Base-by-base conservation (phyloP, 2,888 invertebrate genomes). In the Rapana venosa region DNA sequence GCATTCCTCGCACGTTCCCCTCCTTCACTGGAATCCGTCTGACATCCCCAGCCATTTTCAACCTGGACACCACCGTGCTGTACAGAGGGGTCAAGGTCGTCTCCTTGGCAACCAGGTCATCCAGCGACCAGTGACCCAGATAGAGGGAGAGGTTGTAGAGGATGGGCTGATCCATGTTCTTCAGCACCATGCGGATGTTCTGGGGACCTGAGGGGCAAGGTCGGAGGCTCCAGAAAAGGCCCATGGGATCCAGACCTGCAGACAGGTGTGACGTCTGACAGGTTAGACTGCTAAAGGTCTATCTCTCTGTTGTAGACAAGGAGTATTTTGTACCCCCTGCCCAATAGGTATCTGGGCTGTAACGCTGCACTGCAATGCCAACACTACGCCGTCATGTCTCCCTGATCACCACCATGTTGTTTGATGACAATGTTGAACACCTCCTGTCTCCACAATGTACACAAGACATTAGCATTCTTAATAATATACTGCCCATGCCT, bases 241-340 rank as follows among this genome's bases (percentile, higher is more conserved):
- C 95, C 94, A 94, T 94, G 20, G 94, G 93, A 35, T 95, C 93
- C 22, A 93, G 90, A 47, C 95, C 95, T 94, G 74, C 22, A 47
- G 2, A 47, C 47, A 5, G 47, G 47, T 47, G 47, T 47, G 47
- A 47, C 2, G 47, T 5, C 4, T 47, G 47, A 8, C 2, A 5
- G 47, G 47, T 47, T 47, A 47, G 47, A 47, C 2, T 47, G 47
- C 47, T 8, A 47, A 2, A 47, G 47, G 4, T 47, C 47, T 8
- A 2, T 47, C 47, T 47, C 47, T 47, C 47, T 5, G 47, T 8
- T 47, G 47, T 8, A 47, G 8, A 47, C 47, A 8, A 8, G 47
- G 47, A 47, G 4, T 47, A 8, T 47, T 47, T n/a, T n/a, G n/a
- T n/a, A n/a, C n/a, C n/a, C n/a, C n/a, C n/a, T n/a, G n/a, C n/a